Evolutionary conservation across 1,140 invertebrate genomes (phyloP).

Genomic region (Melipona quadrifasciata): DNA sequence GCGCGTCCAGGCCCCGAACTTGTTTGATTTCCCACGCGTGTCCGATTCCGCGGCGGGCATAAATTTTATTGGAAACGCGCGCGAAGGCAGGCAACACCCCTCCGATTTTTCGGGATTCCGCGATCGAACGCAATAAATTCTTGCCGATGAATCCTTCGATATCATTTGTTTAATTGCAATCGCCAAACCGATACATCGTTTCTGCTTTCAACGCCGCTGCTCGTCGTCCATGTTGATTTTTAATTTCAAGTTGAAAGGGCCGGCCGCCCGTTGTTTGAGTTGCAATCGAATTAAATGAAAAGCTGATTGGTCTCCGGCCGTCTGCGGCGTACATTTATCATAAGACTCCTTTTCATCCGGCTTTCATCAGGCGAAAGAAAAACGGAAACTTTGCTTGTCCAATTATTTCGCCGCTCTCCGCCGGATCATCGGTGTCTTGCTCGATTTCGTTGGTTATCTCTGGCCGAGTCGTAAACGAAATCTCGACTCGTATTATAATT

Average conservation of each 20-base stretch:
- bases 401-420: background rate
- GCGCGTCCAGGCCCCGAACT: background rate
- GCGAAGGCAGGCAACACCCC: no score
- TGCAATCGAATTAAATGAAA: conserved; percentile 16
- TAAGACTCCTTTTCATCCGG: background rate
- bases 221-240: conserved; percentile 7
- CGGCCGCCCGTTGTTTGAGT: background rate
- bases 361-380: background rate
- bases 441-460: background rate
- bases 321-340: conserved; percentile 4
- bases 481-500: no score
- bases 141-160: background rate
- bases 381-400: background rate
- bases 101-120: background rate
- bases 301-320: background rate
- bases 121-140: conserved; percentile 13
- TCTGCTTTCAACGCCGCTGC: background rate
- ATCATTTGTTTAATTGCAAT: conserved; percentile 26
- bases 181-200: conserved; percentile 3
- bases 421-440: background rate
- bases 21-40: conserved; percentile 2
- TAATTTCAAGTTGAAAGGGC: conserved; percentile 1
- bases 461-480: no score
- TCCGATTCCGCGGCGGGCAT: background rate
- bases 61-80: background rate